These are phyloP conservation scores for Colius striatus DNA, from an alignment of 2,113 vertebrate species.

Conservation along the genomic window DNA sequence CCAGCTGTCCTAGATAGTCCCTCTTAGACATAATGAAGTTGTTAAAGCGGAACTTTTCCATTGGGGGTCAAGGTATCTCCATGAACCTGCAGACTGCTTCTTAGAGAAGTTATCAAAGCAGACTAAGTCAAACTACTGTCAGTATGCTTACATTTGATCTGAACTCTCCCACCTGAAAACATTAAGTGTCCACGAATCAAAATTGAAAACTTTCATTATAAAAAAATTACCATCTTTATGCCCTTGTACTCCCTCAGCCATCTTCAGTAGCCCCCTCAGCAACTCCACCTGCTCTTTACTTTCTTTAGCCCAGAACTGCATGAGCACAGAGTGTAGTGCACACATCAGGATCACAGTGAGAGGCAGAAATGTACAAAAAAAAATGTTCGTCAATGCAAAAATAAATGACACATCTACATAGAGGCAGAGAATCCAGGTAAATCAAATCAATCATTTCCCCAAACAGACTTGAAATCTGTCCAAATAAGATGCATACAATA, in stretches of 20 bases:
- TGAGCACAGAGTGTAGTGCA: background rate
- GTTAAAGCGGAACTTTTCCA: background rate
- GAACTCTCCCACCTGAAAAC: background rate
- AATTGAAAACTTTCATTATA: background rate
- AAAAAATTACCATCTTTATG: background rate
- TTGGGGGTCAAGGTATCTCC: background rate
- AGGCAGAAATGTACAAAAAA: background rate
- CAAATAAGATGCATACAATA: background rate
- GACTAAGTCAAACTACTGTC: background rate
- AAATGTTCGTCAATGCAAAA: background rate
- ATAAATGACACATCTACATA: background rate
- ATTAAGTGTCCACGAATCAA: background rate
- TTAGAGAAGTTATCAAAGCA: background rate
- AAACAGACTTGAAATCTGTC: background rate
- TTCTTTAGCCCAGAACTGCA: background rate
- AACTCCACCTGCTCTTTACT: background rate
- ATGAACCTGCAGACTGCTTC: background rate
- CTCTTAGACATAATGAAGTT: background rate
- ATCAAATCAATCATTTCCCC: background rate
- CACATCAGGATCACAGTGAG: background rate
- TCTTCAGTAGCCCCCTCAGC: background rate
- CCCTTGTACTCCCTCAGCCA: background rate
- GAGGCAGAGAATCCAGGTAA: background rate
- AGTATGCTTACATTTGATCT: background rate
- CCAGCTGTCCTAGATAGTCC: background rate